A percentile compares a stretch with the other conserved stretches of the same genome.
Conservation (phyloP, 2,888 invertebrate genomes). For the Helleia helle region DNA sequence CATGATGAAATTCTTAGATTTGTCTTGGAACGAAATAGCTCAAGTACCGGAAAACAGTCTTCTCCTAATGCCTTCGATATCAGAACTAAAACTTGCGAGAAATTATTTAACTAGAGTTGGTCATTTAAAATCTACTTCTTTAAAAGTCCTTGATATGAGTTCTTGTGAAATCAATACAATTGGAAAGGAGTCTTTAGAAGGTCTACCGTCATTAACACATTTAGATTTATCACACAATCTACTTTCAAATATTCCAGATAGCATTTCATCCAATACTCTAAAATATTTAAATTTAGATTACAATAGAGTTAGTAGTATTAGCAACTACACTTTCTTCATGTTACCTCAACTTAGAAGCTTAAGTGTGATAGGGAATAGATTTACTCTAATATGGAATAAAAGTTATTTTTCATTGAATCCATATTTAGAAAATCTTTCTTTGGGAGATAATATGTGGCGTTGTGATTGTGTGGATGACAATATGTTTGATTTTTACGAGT, state of each 20-base stretch:
- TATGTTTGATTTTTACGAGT: slow-evolving; percentile 77
- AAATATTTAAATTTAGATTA: slow-evolving; percentile 74
- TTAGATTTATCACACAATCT: slow-evolving; percentile 80
- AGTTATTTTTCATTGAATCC: slow-evolving; percentile 75
- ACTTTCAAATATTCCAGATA: slow-evolving; percentile 75
- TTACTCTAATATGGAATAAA: slow-evolving; percentile 76
- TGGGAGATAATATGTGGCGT: slow-evolving; percentile 84
- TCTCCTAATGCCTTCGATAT: slow-evolving; percentile 73
- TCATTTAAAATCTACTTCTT: slow-evolving; percentile 71
- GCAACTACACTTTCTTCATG: slow-evolving; percentile 76
- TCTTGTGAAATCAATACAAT: slow-evolving; percentile 77
- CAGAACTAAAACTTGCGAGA: slow-evolving; percentile 76
- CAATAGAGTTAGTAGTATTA: slow-evolving; percentile 75
- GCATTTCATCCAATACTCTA: slow-evolving; percentile 75
- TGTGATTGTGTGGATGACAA: slow-evolving; percentile 79
- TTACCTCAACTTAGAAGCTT: slow-evolving; percentile 75
- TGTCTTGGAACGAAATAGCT: slow-evolving; percentile 80
- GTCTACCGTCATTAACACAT: slow-evolving; percentile 72
- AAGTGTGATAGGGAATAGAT: slow-evolving; percentile 80
- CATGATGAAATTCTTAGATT: slow-evolving; percentile 75
- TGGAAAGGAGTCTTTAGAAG: slow-evolving; percentile 70
- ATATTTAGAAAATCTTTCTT: slow-evolving; percentile 71
- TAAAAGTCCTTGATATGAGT: slow-evolving; percentile 76
- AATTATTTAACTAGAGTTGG: slow-evolving; percentile 77
- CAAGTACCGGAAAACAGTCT: slow-evolving; percentile 74